A percentile compares a stretch with the other conserved stretches of the same genome.
Evolutionary conservation across 1,140 invertebrate genomes (phyloP).

Genomic region (Penaeus indicus): DNA sequence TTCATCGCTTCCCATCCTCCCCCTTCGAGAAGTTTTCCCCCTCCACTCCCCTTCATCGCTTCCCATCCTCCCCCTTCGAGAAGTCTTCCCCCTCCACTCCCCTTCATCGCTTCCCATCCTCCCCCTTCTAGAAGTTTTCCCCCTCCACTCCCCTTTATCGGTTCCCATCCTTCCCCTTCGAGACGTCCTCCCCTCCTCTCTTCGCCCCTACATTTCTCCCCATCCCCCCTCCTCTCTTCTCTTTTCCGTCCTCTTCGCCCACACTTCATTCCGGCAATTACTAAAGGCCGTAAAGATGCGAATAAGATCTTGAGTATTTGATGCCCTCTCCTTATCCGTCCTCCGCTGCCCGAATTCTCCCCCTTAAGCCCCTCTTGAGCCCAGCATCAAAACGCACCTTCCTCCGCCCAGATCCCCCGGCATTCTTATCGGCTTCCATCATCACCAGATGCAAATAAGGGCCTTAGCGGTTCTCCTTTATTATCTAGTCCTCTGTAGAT

Average conservation of each 20-base stretch:
- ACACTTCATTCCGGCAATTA: background rate
- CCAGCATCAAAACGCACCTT: constrained; percentile 26
- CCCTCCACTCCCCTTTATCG: too few relatives aligned
- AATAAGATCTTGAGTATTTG: constrained; percentile 38
- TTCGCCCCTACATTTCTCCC: background rate
- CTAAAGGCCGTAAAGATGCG: constrained; percentile 37
- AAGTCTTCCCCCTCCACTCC: too few relatives aligned
- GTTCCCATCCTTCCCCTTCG: too few relatives aligned
- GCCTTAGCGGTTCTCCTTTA: constrained; percentile 58
- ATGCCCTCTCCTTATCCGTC: constrained; percentile 6
- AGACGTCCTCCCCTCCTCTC: too few relatives aligned
- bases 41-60: too few relatives aligned
- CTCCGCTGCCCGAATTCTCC: background rate
- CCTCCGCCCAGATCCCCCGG: constrained; percentile 38
- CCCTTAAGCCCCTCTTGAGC: constrained; percentile 32
- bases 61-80: too few relatives aligned
- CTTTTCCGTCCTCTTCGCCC: background rate
- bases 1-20: too few relatives aligned
- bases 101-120: too few relatives aligned
- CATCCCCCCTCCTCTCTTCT: background rate
- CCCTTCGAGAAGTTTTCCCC: too few relatives aligned
- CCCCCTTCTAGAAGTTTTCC: too few relatives aligned
- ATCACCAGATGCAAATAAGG: constrained; percentile 62
- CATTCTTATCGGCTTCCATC: constrained; percentile 61
- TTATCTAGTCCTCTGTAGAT: constrained; percentile 51